Evolutionary conservation across 2,888 invertebrate species (phyloP).

Genomic region (Zele albiditarsus): DNA sequence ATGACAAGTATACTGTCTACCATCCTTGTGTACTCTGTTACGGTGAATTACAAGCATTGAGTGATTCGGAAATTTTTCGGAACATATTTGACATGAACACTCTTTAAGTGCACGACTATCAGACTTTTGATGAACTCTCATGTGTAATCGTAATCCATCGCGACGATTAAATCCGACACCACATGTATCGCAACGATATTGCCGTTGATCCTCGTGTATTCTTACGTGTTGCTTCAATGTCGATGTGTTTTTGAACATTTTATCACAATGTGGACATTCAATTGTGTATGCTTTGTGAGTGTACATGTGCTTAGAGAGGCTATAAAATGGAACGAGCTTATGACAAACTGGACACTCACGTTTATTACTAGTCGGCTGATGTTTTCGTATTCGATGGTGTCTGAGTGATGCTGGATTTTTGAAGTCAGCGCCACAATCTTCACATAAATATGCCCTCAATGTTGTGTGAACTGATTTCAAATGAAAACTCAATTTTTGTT

Average conservation of each 20-base stretch:
- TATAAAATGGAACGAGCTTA: constrained; percentile 69
- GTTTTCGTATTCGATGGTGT: constrained; percentile 70
- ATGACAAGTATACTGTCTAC: constrained; percentile 67
- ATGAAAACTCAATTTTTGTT: constrained; percentile 70
- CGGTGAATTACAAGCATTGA: constrained; percentile 70
- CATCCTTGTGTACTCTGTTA: constrained; percentile 69
- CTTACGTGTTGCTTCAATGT: constrained; percentile 70
- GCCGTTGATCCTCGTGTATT: constrained; percentile 70
- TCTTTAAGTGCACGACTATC: constrained; percentile 69
- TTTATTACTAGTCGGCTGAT: constrained; percentile 67
- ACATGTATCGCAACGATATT: constrained; percentile 69
- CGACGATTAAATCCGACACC: constrained; percentile 70
- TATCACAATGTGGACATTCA: constrained; percentile 69
- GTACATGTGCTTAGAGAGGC: constrained; percentile 71
- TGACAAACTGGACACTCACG: constrained; percentile 68
- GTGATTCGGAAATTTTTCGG: constrained; percentile 70
- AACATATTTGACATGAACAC: constrained; percentile 70
- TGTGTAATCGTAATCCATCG: constrained; percentile 67
- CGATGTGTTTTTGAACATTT: constrained; percentile 71
- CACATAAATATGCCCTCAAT: constrained; percentile 66
- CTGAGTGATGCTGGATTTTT: constrained; percentile 70
- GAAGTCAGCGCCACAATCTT: constrained; percentile 71
- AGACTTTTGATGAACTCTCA: constrained; percentile 68
- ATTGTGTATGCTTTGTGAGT: constrained; percentile 70
- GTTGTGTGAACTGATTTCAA: constrained; percentile 70